A percentile compares a stretch with the other conserved stretches of the same genome.
Conservation (phyloP, 2,888 invertebrate species). For the Parnassius apollo region DNA sequence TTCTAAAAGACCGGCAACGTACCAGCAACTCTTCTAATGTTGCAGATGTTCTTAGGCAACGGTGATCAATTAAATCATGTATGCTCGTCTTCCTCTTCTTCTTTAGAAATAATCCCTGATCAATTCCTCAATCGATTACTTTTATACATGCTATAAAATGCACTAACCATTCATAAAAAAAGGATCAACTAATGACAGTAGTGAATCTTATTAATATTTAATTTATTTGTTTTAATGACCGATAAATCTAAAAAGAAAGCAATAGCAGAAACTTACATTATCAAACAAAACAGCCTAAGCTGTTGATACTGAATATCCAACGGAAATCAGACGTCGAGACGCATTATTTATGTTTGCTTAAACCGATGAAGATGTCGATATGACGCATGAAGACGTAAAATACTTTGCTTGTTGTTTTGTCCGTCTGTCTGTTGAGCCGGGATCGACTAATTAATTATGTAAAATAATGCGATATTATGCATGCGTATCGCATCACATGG, state of each 20-base stretch:
- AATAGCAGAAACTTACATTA: constrained; percentile 30
- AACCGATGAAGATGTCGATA: constrained; percentile 73
- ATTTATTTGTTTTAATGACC: constrained; percentile 6
- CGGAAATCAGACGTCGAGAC: constrained; percentile 69
- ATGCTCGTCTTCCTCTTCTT: no score
- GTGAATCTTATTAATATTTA: not conserved
- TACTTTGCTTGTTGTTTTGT: constrained; percentile 68
- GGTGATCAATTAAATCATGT: no score
- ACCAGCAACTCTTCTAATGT: no score
- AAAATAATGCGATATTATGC: constrained; percentile 75
- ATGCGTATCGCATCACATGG: constrained; percentile 65
- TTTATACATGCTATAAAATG: no score
- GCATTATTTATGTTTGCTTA: constrained; percentile 73
- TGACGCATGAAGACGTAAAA: constrained; percentile 60
- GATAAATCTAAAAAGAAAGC: constrained; percentile 19
- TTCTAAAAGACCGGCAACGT: no score
- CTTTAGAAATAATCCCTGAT: no score
- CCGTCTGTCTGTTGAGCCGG: constrained; percentile 56
- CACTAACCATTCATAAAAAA: no score
- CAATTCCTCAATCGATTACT: no score
- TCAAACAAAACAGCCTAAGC: constrained; percentile 37
- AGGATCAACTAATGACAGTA: no score
- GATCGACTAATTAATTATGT: constrained; percentile 73
- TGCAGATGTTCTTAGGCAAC: no score
- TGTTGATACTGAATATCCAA: constrained; percentile 38